phyloP scores from a whole-genome alignment of 2,888 invertebrate species.

The Oegoconia quadripuncta region DNA sequence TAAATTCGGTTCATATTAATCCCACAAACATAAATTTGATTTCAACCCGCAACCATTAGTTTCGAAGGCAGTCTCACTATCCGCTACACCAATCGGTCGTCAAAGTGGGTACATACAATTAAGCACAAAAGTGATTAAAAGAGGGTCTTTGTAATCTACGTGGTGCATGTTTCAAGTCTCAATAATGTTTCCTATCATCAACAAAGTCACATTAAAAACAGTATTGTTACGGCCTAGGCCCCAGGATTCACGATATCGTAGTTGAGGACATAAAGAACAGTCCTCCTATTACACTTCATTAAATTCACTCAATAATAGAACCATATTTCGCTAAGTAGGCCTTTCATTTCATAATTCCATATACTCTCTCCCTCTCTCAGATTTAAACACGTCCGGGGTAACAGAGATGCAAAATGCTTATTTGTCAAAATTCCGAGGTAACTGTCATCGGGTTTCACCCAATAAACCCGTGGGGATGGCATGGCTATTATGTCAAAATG shows the following conservation, averaged over 20 bases:
- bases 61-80: too few species aligned
- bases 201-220: slow-evolving; percentile 50
- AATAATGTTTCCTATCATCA: slow-evolving; percentile 10
- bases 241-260: slow-evolving; percentile 38
- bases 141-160: too few species aligned
- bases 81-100: too few species aligned
- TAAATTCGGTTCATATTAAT: too few species aligned
- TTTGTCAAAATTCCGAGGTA: slow-evolving; percentile 58
- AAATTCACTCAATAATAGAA: slow-evolving; percentile 41
- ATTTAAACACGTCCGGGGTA: slow-evolving; percentile 14
- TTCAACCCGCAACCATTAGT: too few species aligned
- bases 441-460: slow-evolving; percentile 72
- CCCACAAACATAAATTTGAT: too few species aligned
- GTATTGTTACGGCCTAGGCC: slow-evolving; percentile 45
- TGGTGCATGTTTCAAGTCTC: neutral
- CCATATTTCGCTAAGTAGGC: slow-evolving; percentile 53
- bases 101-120: too few species aligned
- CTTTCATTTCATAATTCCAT: slow-evolving; percentile 44
- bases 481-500: slow-evolving; percentile 75
- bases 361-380: slow-evolving; percentile 29
- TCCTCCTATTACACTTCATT: slow-evolving; percentile 65
- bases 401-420: slow-evolving; percentile 37
- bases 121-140: too few species aligned
- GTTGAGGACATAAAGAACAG: slow-evolving; percentile 50
- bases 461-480: slow-evolving; percentile 72